A percentile compares a stretch with the other conserved stretches of the same genome.
phyloP scores from a whole-genome alignment of 1,140 invertebrate species.

The Drosophila pruinosa region DNA sequence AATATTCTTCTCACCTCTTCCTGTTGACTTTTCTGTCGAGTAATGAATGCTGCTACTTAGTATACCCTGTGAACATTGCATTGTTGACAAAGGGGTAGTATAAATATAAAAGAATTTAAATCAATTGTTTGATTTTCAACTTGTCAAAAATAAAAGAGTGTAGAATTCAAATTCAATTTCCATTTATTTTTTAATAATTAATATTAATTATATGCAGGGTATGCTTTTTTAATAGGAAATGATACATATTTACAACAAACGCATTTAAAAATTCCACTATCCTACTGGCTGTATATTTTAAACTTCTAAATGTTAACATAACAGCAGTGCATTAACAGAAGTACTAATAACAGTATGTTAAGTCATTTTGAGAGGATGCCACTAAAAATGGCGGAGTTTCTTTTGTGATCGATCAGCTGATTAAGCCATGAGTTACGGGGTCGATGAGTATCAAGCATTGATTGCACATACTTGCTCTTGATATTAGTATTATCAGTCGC shows the following conservation, averaged over 20 bases:
- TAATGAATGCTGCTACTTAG: neutral
- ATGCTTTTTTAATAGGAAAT: too few relatives aligned
- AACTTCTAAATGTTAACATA: neutral
- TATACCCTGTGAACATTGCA: neutral
- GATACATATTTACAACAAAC: too few relatives aligned
- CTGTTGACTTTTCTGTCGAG: constrained; percentile 8
- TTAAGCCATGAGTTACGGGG: neutral
- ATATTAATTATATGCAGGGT: too few relatives aligned
- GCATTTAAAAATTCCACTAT: too few relatives aligned
- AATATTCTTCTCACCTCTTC: neutral
- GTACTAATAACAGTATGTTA: neutral
- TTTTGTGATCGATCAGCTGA: constrained; percentile 15
- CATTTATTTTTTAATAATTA: too few relatives aligned
- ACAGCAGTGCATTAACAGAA: too few relatives aligned
- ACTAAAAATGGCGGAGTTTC: neutral
- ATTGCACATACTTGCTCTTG: neutral
- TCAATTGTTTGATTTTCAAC: too few relatives aligned
- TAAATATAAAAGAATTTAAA: too few relatives aligned
- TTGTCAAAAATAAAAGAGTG: too few relatives aligned
- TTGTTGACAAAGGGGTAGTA: neutral
- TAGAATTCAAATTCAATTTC: too few relatives aligned
- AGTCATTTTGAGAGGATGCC: neutral
- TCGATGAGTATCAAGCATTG: constrained; percentile 2
- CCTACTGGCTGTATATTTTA: too few relatives aligned
- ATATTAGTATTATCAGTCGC: neutral